A percentile compares a stretch with the other conserved stretches of the same genome.
These are phyloP conservation scores for Netelia inedita DNA, from an alignment of 2,888 invertebrate species.

Conservation along the genomic window DNA sequence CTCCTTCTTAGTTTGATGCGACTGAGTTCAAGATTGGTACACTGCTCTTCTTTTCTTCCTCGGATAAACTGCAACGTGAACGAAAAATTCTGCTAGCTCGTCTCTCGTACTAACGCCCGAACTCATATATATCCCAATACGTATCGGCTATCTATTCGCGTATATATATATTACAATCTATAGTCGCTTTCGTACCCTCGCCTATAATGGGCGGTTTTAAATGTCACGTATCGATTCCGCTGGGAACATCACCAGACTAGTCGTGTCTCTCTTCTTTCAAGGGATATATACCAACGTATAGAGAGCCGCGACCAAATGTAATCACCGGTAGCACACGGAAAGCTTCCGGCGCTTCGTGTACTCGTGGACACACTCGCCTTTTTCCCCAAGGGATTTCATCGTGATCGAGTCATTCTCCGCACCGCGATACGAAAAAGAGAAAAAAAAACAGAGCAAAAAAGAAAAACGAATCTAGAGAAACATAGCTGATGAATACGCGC, in stretches of 20 bases:
- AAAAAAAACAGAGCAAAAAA: background rate
- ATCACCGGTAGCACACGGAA: conserved; percentile 24
- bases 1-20: background rate
- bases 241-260: conserved; percentile 29
- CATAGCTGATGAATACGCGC: background rate
- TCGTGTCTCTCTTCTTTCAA: background rate
- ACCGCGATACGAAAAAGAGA: conserved; percentile 4
- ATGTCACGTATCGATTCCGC: conserved; percentile 58
- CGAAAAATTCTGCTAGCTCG: conserved; percentile 56
- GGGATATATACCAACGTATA: background rate
- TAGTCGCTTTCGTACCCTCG: background rate
- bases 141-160: background rate
- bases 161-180: background rate
- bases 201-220: conserved; percentile 42
- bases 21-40: conserved; percentile 25
- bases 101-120: conserved; percentile 18
- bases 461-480: conserved; percentile 13
- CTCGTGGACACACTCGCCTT: background rate
- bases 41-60: conserved; percentile 14
- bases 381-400: conserved; percentile 22
- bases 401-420: conserved; percentile 23
- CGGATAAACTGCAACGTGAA: conserved; percentile 48
- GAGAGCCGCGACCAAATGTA: conserved; percentile 36
- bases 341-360: background rate
- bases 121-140: background rate